Conservation (phyloP, 2,113 vertebrate species). For the Scomber scombrus region DNA sequence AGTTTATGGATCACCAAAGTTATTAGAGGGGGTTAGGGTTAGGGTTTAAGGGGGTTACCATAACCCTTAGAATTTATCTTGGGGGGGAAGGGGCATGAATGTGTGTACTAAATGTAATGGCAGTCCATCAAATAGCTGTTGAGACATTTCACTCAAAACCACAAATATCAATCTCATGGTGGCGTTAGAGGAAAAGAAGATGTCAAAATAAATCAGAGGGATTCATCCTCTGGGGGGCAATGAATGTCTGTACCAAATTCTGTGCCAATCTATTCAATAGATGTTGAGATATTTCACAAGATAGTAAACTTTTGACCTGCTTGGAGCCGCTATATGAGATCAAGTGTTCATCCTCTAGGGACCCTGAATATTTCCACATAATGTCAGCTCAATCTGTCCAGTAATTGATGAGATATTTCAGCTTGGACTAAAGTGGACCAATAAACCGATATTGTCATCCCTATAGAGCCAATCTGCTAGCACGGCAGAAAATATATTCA, state of each 20-base stretch:
- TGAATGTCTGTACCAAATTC: not conserved
- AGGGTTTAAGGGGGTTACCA: no score
- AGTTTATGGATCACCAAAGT: no score
- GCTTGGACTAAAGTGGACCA: not conserved
- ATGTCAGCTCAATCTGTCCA: no score
- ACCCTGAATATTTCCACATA: not conserved
- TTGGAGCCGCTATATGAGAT: not conserved
- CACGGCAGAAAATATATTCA: not conserved
- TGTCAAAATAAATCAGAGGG: not conserved
- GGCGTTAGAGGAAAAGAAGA: not conserved
- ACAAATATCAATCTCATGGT: not conserved
- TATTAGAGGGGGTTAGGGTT: no score
- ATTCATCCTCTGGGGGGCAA: not conserved
- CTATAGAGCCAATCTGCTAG: not conserved
- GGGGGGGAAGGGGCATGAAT: no score
- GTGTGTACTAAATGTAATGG: not conserved
- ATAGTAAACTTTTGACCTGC: not conserved
- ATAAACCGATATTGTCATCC: not conserved
- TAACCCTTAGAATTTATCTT: no score
- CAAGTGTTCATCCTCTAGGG: not conserved
- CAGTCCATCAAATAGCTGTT: not conserved
- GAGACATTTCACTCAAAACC: conserved; percentile 7
- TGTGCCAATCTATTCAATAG: no score
- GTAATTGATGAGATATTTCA: not conserved
- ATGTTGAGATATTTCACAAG: no score